Conservation (phyloP, 1,140 invertebrate species). For the Gerris buenoi region DNA sequence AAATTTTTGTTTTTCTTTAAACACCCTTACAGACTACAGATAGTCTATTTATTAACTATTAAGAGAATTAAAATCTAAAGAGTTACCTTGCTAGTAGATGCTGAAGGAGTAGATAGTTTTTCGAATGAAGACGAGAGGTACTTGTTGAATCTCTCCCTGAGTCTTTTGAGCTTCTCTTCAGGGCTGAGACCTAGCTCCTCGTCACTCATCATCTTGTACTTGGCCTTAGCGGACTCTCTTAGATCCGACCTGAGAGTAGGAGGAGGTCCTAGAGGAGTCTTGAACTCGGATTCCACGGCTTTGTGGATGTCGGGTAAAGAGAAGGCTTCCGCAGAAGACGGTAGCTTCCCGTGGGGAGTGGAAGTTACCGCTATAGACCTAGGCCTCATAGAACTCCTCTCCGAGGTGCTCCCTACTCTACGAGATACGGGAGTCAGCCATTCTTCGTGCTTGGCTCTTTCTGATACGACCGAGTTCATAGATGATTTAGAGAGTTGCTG, state of each 20-base stretch:
- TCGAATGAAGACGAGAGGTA: conserved; percentile 3
- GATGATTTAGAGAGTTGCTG: background rate
- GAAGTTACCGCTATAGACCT: conserved; percentile 20
- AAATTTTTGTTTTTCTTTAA: no score
- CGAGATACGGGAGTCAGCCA: background rate
- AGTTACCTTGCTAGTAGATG: background rate
- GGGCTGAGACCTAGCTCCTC: conserved; percentile 55
- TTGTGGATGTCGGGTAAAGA: conserved; percentile 26
- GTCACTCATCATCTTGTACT: conserved; percentile 52
- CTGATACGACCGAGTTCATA: background rate
- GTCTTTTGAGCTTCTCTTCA: conserved; percentile 43
- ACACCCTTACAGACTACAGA: no score
- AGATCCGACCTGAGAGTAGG: conserved; percentile 31
- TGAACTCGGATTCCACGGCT: conserved; percentile 26
- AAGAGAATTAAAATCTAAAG: no score
- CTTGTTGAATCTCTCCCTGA: conserved; percentile 33
- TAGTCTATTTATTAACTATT: no score
- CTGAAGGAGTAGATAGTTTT: conserved; percentile 7
- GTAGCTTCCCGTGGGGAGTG: background rate
- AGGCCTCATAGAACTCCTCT: conserved; percentile 13
- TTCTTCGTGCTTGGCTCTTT: background rate
- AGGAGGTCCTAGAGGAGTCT: conserved; percentile 31
- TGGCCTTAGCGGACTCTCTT: conserved; percentile 44
- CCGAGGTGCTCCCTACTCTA: background rate
- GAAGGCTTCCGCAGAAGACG: conserved; percentile 25